Percentiles rank a stretch among this genome's conserved stretches.
phyloP scores from a whole-genome alignment of 2,797 vertebrate genomes.

The Peromyscus aztecus region DNA sequence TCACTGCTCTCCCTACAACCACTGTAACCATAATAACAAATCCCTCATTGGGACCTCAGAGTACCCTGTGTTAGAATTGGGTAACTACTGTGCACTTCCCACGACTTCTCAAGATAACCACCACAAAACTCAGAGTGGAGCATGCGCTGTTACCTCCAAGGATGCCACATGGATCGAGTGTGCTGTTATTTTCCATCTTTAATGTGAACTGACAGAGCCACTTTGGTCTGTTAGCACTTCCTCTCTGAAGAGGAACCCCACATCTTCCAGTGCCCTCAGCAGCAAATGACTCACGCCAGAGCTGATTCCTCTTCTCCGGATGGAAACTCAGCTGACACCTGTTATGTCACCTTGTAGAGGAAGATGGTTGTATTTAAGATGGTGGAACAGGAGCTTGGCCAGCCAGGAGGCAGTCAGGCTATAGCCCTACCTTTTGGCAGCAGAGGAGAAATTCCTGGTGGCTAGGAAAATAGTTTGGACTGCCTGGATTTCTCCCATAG shows the following conservation, averaged over 20 bases:
- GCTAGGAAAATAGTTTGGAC: background rate
- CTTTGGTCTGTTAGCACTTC: conserved; percentile 74
- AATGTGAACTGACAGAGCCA: conserved; percentile 77
- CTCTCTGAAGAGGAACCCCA: conserved; percentile 56
- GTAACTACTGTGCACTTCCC: background rate
- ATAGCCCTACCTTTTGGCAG: background rate
- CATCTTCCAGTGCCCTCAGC: conserved; percentile 66
- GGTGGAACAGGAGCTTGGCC: conserved; percentile 1
- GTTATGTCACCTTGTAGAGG: conserved; percentile 48
- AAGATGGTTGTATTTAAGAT: conserved; percentile 24
- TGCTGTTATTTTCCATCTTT: conserved; percentile 68
- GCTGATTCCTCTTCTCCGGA: conserved; percentile 54
- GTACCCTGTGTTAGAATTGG: too few relatives aligned
- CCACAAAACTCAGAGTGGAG: background rate
- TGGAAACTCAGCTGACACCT: conserved; percentile 62
- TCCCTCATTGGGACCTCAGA: background rate
- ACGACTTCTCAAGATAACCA: conserved; percentile 8
- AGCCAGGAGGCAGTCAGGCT: background rate
- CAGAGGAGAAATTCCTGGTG: conserved; percentile 11
- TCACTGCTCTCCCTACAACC: background rate
- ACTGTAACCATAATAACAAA: background rate
- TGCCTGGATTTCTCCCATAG: conserved; percentile 9
- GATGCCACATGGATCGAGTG: background rate
- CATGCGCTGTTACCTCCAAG: background rate
- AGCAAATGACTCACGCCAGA: conserved; percentile 69